Conservation (phyloP, 2,797 vertebrate genomes). For the Cygnus olor region DNA sequence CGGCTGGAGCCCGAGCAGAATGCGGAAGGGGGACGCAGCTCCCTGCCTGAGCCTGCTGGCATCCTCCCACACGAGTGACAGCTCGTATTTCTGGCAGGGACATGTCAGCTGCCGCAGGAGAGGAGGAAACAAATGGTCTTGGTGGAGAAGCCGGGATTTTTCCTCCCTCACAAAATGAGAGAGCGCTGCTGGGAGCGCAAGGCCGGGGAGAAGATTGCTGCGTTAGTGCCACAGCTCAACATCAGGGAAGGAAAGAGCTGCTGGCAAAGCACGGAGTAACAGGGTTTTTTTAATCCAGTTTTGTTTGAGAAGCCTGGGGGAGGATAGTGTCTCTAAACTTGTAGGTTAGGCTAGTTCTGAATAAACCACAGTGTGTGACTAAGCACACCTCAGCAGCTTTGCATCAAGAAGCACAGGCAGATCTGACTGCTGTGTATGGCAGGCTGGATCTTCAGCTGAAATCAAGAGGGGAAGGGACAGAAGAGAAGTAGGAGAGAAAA, state of each 20-base stretch:
- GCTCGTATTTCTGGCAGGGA: background rate
- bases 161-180: background rate
- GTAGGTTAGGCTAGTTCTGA: background rate
- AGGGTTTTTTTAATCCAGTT: background rate
- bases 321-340: background rate
- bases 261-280: fast-evolving
- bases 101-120: background rate
- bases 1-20: constrained; percentile 24
- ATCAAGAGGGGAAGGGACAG: background rate
- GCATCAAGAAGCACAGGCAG: background rate
- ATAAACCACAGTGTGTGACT: background rate
- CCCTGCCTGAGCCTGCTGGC: constrained; percentile 22
- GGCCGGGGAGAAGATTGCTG: background rate
- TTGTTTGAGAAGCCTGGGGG: background rate
- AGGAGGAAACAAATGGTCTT: background rate
- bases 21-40: constrained; percentile 6
- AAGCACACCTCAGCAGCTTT: background rate
- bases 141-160: background rate
- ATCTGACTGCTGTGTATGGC: background rate
- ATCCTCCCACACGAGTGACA: constrained; percentile 29
- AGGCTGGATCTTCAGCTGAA: background rate
- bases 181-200: background rate
- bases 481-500: background rate
- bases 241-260: background rate
- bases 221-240: background rate